Conservation (phyloP, 1,140 invertebrate genomes). For the Lamellibrachia luymesi region DNA sequence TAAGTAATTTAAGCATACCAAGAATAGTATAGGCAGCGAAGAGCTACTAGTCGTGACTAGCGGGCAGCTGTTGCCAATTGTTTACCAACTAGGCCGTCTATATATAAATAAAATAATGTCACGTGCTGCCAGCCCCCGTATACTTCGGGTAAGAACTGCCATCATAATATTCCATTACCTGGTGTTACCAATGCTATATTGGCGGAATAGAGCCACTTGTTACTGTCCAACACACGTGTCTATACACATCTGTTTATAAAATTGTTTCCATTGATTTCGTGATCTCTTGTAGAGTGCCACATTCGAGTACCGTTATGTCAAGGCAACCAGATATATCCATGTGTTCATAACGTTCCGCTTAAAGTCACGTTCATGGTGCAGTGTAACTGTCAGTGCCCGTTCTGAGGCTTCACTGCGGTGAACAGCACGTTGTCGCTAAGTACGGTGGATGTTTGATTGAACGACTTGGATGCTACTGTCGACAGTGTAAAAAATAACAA, state of each 20-base stretch:
- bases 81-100: background rate
- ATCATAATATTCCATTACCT: background rate
- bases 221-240: background rate
- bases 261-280: background rate
- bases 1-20: no score
- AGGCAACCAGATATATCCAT: no score
- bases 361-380: no score
- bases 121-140: background rate
- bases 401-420: no score
- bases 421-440: no score
- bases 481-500: no score
- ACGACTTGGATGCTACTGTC: no score
- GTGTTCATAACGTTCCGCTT: no score
- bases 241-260: background rate
- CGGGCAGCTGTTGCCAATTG: background rate
- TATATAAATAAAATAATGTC: background rate
- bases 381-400: no score
- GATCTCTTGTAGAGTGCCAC: background rate
- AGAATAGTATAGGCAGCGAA: background rate
- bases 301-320: no score
- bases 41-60: background rate
- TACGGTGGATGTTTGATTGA: no score
- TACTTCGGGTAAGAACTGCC: background rate
- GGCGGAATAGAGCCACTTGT: background rate
- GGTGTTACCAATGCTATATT: background rate